Conservation (phyloP, 1,140 invertebrate species). For the Tetraneura akinire region DNA sequence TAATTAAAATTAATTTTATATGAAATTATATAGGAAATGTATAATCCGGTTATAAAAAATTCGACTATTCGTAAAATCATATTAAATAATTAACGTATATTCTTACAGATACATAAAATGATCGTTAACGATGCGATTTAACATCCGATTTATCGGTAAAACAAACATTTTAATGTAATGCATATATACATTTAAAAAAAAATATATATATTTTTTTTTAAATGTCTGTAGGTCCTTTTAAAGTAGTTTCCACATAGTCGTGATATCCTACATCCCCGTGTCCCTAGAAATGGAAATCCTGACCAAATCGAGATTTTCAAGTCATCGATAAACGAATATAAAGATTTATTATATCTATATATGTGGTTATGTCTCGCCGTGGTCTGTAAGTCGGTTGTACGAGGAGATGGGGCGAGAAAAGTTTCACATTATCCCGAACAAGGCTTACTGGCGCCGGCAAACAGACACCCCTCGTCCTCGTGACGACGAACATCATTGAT, state of each 20-base stretch:
- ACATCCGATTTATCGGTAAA: too few relatives aligned
- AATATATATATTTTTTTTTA: too few relatives aligned
- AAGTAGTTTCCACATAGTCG: slow-evolving; percentile 2
- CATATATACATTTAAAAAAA: too few relatives aligned
- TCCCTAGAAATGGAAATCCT: slow-evolving; percentile 10
- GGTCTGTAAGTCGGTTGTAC: slow-evolving; percentile 13
- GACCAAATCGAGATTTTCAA: slow-evolving; percentile 22
- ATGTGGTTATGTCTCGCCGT: not conserved
- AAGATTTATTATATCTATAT: slow-evolving; percentile 41
- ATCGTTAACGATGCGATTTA: too few relatives aligned
- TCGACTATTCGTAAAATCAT: too few relatives aligned
- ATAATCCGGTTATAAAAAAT: too few relatives aligned
- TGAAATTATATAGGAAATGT: too few relatives aligned
- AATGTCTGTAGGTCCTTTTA: not conserved
- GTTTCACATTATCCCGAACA: slow-evolving; percentile 34
- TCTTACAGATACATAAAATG: too few relatives aligned
- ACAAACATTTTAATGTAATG: too few relatives aligned
- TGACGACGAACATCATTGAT: slow-evolving; percentile 41
- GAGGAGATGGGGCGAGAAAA: not conserved
- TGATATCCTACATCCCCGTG: not conserved
- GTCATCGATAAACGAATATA: slow-evolving; percentile 31
- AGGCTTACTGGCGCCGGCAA: slow-evolving; percentile 45
- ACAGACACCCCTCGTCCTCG: slow-evolving; percentile 41
- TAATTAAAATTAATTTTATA: too few relatives aligned
- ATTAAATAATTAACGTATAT: too few relatives aligned